Evolutionary conservation across 2,888 invertebrate species (phyloP).

Genomic region (Stomorhina lunata): DNA sequence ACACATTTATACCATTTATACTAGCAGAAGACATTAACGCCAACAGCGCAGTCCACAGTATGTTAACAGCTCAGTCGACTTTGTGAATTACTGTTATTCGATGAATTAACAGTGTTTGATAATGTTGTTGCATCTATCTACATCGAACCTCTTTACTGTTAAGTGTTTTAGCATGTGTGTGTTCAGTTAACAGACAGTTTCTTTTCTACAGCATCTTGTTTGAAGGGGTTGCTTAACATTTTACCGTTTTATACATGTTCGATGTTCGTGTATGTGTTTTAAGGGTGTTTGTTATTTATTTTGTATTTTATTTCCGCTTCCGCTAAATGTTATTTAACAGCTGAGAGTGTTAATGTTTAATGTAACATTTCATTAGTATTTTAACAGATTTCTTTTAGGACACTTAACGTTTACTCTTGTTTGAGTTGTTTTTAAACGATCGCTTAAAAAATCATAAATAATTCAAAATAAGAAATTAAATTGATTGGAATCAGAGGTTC

Average conservation of each 20-base stretch:
- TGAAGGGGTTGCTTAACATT: constrained; percentile 20
- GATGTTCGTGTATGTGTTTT: not conserved
- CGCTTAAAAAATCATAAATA: not conserved
- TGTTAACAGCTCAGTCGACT: not conserved
- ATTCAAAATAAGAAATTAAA: too few relatives aligned
- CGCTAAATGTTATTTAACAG: constrained; percentile 60
- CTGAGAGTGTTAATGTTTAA: not conserved
- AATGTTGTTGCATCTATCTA: not conserved
- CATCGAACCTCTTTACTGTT: not conserved
- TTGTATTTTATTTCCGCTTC: constrained; percentile 60
- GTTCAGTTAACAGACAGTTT: not conserved
- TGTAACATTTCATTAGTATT: not conserved
- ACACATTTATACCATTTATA: constrained; percentile 10
- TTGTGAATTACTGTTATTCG: not conserved
- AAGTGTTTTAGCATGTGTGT: not conserved
- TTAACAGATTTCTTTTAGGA: not conserved
- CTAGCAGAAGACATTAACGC: too few relatives aligned
- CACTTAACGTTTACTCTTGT: too few relatives aligned
- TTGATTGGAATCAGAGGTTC: too few relatives aligned
- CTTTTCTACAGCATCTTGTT: not conserved
- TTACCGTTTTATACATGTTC: not conserved
- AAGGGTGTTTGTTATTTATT: constrained; percentile 7
- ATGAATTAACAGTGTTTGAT: constrained; percentile 41
- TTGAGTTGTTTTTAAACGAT: not conserved
- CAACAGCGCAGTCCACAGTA: not conserved